Conservation (phyloP, 1,140 invertebrate species). For the Telenomus remus region DNA sequence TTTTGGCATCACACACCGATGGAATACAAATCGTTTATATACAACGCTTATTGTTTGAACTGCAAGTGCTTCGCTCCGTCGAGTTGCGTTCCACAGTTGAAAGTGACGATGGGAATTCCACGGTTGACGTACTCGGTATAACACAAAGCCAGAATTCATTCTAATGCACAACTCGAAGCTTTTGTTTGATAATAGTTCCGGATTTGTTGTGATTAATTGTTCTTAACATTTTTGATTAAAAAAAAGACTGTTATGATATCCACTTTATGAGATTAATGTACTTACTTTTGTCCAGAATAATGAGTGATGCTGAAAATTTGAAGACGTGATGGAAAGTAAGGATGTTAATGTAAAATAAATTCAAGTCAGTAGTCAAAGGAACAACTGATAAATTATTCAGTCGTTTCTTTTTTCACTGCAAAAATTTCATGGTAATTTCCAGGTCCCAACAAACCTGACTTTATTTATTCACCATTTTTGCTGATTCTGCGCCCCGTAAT, state of each 20-base stretch:
- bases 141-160: no score
- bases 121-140: neutral
- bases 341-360: neutral
- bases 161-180: no score
- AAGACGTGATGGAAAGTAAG: no score
- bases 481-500: slow-evolving; percentile 63
- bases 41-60: slow-evolving; percentile 25
- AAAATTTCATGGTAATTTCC: slow-evolving; percentile 32
- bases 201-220: no score
- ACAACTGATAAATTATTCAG: neutral
- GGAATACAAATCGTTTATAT: slow-evolving; percentile 45
- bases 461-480: slow-evolving; percentile 65
- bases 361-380: neutral
- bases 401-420: neutral
- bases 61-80: slow-evolving; percentile 4
- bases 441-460: slow-evolving; percentile 54
- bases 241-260: no score
- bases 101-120: neutral
- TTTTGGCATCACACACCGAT: slow-evolving; percentile 18
- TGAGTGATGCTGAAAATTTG: no score
- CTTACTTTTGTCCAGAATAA: neutral
- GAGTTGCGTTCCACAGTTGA: neutral
- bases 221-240: no score
- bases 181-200: no score
- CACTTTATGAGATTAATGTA: no score